Evolutionary conservation across 2,113 vertebrate species (phyloP), one percentile per base, ranked within the genome.

Genomic region (Apteryx owenii): DNA sequence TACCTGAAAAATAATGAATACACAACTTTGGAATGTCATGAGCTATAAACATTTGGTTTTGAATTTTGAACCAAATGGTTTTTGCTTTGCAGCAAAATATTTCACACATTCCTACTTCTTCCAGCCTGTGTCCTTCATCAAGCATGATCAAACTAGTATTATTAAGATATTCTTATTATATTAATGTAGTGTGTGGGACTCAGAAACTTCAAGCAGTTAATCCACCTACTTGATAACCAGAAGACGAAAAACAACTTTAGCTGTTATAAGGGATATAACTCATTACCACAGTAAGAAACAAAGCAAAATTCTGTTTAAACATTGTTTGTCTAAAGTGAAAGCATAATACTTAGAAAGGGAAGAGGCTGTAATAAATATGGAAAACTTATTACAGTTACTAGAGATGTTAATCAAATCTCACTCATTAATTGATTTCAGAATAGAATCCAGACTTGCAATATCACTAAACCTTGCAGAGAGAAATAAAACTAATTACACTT

Each of bases 401-500:
- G 33, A 88, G 10, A 65, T 20, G 12, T 26, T 70, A 83, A 91
- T 38, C 21, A 73, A 75, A 50, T 21, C 79, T 88, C 89, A 44
- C 38, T 53, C 26, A 4, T 60, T 60, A 60, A 53, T 12, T 29
- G n/a, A 25, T 85, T 91, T 76, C 42, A 42, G 51, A 78, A 75
- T 1, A 1, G 78, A 89, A 94, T 78, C 31, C 89, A 91, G 72
- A 81, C 44, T 86, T 33, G 28, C 68, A 54, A 21, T 2, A 20
- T 13, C 28, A 83, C 68, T 68, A 73, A 82, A 40, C 18, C 53
- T 91, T 69, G 19, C 22, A 22, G 66, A 87, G 22, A 58, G 76
- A 95, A 97, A 97, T 83, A 88, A 97, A 90, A 96, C 68, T 93
- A 94, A 64, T 88, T 88, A 97, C 91, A 90, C 97, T 91, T 78